A percentile compares a stretch with the other conserved stretches of the same genome.
These are phyloP conservation scores for Aldabrachelys gigantea DNA, from an alignment of 2,113 vertebrate species.

Conservation along the genomic window DNA sequence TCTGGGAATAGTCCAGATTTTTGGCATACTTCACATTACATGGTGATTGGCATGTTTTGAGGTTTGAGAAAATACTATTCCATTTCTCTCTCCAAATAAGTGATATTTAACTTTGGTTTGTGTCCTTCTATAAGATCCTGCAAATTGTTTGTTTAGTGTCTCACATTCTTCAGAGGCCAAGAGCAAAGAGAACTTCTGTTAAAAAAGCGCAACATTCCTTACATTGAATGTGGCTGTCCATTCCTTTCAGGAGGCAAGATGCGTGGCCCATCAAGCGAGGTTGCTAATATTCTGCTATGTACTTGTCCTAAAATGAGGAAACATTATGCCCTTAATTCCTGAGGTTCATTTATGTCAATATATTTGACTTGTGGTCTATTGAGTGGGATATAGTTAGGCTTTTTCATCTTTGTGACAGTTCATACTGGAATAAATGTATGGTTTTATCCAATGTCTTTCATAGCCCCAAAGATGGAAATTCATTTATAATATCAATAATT, in stretches of 20 bases:
- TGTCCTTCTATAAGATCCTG: neutral
- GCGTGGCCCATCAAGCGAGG: accelerated
- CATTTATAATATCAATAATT: slow-evolving; percentile 20
- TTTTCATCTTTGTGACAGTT: neutral
- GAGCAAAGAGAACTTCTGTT: accelerated
- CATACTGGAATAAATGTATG: neutral
- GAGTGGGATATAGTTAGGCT: neutral
- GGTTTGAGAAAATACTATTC: neutral
- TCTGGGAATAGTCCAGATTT: neutral
- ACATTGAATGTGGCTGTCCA: too few relatives aligned
- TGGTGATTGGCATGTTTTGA: accelerated
- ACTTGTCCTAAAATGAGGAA: neutral
- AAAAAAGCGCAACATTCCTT: accelerated
- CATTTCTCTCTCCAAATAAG: accelerated
- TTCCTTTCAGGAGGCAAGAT: accelerated
- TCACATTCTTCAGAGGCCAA: accelerated
- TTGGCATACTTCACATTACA: accelerated
- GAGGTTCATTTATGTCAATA: neutral
- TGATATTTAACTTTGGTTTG: accelerated
- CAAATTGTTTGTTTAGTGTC: accelerated
- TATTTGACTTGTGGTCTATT: neutral
- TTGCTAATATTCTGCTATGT: accelerated
- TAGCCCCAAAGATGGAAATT: neutral
- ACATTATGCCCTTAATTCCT: neutral
- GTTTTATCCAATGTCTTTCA: neutral